These are phyloP conservation scores for Patella vulgata DNA, from an alignment of 1,140 invertebrate genomes.

Conservation along the genomic window DNA sequence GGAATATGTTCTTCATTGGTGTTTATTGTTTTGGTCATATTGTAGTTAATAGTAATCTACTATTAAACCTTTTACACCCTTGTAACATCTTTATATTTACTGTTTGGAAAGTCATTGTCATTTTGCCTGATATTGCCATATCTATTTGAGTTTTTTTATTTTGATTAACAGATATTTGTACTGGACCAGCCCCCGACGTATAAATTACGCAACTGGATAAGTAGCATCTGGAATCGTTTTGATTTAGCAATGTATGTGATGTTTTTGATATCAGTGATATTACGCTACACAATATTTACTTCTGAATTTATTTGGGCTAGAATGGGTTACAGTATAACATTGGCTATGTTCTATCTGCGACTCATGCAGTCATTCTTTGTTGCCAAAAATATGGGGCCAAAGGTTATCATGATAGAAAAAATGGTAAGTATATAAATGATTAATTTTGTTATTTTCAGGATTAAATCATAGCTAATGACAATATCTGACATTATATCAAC, in stretches of 20 bases:
- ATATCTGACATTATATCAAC: not conserved
- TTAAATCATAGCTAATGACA: not conserved
- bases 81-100: no score
- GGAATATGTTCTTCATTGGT: no score
- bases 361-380: slow-evolving; percentile 62
- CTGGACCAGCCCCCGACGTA: slow-evolving; percentile 45
- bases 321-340: slow-evolving; percentile 51
- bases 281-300: slow-evolving; percentile 42
- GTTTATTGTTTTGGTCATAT: no score
- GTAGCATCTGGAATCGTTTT: slow-evolving; percentile 59
- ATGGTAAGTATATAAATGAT: slow-evolving; percentile 52
- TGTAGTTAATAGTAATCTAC: no score
- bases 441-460: not conserved
- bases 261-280: slow-evolving; percentile 52
- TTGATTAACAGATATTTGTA: slow-evolving; percentile 50
- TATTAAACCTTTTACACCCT: no score
- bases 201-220: slow-evolving; percentile 55
- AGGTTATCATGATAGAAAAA: slow-evolving; percentile 65
- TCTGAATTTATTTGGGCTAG: slow-evolving; percentile 43
- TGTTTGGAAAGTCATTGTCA: no score
- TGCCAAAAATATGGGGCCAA: slow-evolving; percentile 62
- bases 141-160: not conserved
- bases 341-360: slow-evolving; percentile 55
- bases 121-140: no score
- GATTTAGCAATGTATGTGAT: slow-evolving; percentile 56